These are phyloP conservation scores for Drosophila mayaguana DNA, from an alignment of 2,888 invertebrate genomes.

Conservation along the genomic window DNA sequence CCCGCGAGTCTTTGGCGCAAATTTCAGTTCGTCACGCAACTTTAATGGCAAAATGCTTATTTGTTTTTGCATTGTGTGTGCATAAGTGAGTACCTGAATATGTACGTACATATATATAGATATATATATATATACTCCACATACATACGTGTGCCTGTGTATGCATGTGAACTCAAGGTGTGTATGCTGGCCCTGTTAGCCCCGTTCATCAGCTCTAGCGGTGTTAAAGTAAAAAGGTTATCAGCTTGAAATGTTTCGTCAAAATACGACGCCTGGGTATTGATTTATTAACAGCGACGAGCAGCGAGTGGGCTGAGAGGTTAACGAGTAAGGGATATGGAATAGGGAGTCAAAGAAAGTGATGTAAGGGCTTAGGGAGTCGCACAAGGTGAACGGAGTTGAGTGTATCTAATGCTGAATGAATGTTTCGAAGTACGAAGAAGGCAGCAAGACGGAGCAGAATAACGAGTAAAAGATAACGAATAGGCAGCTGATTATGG, in stretches of 20 bases:
- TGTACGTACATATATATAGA: background rate
- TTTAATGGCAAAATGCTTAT: conserved; percentile 74
- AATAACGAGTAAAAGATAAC: too few species aligned
- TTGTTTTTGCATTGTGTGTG: conserved; percentile 60
- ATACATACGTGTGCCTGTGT: too few species aligned
- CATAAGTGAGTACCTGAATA: conserved; percentile 11
- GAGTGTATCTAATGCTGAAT: background rate
- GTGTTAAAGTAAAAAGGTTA: conserved; percentile 74
- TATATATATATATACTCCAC: conserved; percentile 2
- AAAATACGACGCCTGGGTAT: conserved; percentile 69
- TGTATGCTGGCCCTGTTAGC: conserved; percentile 39
- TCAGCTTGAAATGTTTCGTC: conserved; percentile 73
- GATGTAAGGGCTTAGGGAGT: background rate
- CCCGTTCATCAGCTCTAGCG: conserved; percentile 36
- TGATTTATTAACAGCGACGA: conserved; percentile 70
- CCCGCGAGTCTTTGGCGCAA: conserved; percentile 74
- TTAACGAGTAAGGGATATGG: background rate
- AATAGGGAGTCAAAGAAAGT: background rate
- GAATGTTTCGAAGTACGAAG: background rate
- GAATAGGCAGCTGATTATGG: background rate
- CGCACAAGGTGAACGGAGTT: background rate
- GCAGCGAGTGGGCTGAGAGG: background rate
- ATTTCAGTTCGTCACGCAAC: conserved; percentile 79
- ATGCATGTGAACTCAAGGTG: conserved; percentile 31
- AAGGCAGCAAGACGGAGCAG: background rate